Conservation (phyloP, 1,140 invertebrate species). For the Danaus melanippus region DNA sequence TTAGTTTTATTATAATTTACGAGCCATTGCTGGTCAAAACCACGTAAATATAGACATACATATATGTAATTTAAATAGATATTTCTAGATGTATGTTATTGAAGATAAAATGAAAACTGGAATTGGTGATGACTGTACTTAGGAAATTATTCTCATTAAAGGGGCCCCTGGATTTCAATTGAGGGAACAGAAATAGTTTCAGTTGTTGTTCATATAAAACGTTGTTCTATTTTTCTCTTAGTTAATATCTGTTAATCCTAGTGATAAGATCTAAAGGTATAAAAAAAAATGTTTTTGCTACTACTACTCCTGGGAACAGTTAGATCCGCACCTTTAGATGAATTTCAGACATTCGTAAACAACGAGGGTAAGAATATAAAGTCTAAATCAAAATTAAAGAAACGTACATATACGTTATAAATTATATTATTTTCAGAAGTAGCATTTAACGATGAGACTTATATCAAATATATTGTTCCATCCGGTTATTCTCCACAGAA, state of each 20-base stretch:
- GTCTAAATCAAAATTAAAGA: conserved; percentile 3
- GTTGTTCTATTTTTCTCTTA: conserved; percentile 45
- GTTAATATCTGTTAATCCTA: conserved; percentile 22
- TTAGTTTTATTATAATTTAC: no score
- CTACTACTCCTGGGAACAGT: conserved; percentile 33
- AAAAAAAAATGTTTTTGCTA: conserved; percentile 32
- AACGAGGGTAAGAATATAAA: conserved; percentile 39
- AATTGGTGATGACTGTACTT: conserved; percentile 29
- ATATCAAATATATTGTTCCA: conserved; percentile 38
- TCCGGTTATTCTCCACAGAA: conserved; percentile 30
- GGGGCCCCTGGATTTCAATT: conserved; percentile 56
- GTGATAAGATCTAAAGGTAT: conserved; percentile 26
- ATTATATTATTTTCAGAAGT: conserved; percentile 28
- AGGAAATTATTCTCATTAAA: conserved; percentile 51
- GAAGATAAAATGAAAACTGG: no score
- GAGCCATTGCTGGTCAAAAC: no score
- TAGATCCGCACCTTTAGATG: conserved; percentile 32
- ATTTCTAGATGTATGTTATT: no score
- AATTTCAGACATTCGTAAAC: conserved; percentile 31
- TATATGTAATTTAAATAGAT: no score
- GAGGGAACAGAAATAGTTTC: conserved; percentile 46
- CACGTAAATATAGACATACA: no score
- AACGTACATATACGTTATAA: neutral
- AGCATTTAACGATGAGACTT: conserved; percentile 27
- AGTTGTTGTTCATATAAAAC: conserved; percentile 44